phyloP scores from a whole-genome alignment of 2,888 invertebrate species.

The Drosophila flavopinicola region DNA sequence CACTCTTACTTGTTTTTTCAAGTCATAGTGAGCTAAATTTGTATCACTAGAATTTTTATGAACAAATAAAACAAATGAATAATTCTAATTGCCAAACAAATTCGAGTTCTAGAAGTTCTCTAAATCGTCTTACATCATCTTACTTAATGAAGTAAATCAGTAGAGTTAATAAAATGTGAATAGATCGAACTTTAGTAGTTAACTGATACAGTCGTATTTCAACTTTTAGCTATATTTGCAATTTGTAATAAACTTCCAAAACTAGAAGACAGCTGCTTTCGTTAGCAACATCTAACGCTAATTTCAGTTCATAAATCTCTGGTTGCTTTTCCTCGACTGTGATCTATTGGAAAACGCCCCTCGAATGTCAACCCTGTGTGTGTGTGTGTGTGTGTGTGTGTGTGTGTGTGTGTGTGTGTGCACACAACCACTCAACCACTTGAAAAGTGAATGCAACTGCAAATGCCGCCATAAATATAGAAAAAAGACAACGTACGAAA shows the following conservation, averaged over 20 bases:
- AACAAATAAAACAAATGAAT: no score
- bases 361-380: conserved; percentile 59
- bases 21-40: no score
- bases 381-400: conserved; percentile 1
- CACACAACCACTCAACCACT: conserved; percentile 64
- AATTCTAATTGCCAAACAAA: no score
- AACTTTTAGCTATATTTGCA: not conserved
- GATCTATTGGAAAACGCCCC: conserved; percentile 49
- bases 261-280: conserved; percentile 15
- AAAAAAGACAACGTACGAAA: conserved; percentile 51
- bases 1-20: no score
- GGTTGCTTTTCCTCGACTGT: conserved; percentile 16
- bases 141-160: no score
- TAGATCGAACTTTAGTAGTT: no score
- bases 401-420: not conserved
- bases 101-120: no score
- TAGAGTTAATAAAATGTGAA: no score
- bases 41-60: no score
- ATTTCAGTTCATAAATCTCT: conserved; percentile 27
- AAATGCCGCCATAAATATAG: conserved; percentile 57
- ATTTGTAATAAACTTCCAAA: no score
- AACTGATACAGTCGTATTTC: not conserved
- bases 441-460: conserved; percentile 42
- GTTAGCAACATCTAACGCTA: not conserved
- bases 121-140: no score